Evolutionary conservation across 2,888 invertebrate species (phyloP).

Genomic region (Rhimphoctona megacephalus): DNA sequence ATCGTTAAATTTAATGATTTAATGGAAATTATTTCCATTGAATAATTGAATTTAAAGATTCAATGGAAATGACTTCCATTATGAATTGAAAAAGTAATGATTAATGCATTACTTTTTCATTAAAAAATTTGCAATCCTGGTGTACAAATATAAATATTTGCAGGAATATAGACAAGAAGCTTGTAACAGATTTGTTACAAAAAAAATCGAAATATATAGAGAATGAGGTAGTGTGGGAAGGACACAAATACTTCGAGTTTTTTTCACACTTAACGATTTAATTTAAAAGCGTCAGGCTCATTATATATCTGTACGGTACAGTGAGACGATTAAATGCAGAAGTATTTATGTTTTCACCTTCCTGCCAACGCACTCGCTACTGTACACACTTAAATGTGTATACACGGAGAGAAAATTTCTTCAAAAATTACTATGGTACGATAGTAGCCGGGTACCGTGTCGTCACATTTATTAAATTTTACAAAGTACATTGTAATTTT

Average conservation of each 20-base stretch:
- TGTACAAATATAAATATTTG: neutral
- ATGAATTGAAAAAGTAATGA: too few species aligned
- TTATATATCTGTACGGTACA: constrained; percentile 10
- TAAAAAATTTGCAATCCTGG: too few species aligned
- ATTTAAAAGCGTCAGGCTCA: constrained; percentile 30
- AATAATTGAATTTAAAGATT: too few species aligned
- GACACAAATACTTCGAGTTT: constrained; percentile 24
- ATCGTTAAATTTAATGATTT: too few species aligned
- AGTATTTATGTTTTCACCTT: constrained; percentile 65
- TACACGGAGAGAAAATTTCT: too few species aligned
- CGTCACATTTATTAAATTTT: too few species aligned
- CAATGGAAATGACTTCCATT: too few species aligned
- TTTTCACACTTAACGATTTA: constrained; percentile 56
- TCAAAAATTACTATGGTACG: too few species aligned
- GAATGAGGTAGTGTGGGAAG: constrained; percentile 14
- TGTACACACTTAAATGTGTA: neutral
- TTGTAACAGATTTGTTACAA: constrained; percentile 38
- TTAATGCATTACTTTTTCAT: too few species aligned
- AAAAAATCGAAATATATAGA: constrained; percentile 25
- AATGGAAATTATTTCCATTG: too few species aligned
- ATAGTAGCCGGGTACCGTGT: too few species aligned
- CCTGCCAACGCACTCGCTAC: constrained; percentile 59
- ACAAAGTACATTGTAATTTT: too few species aligned
- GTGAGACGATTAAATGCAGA: constrained; percentile 33
- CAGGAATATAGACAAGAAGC: neutral